Base-by-base conservation (phyloP, 1,140 invertebrate species). In the Ooceraea biroi region DNA sequence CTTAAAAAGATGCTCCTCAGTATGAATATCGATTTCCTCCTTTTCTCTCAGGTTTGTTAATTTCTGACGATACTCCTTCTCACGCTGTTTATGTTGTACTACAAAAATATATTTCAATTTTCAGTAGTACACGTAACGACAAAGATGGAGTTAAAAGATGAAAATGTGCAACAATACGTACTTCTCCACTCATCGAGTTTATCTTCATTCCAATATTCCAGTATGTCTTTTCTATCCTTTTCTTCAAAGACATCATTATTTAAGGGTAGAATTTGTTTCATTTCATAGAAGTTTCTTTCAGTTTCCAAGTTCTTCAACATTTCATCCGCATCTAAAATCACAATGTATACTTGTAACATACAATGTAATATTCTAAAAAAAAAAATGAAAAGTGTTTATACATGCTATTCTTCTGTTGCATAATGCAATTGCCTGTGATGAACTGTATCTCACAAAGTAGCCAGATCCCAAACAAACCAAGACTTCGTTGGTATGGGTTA, bases 401-500 rank as follows among this genome's bases (percentile, higher is more conserved):
- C 96, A 91, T 92, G 95, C 90, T 41, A 96, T 95, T 92, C 96
- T 95, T 44, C 96, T 94, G 55, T 95, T 91, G 69, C 96, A 95
- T 65, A 97, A 95, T 22, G 71, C 90, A n/a, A 91, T 90, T 1
- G 97, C 96, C 89, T 97, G 95, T 84, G 95, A 94, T 7, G 96
- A 95, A 55, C 96, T 96, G 63, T 96, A 95, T 85, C 97, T 96
- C 14, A 95, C 95, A 94, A 97, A 97, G 92, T 96, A 97, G 84
- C 96, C 96, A 85, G 97, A 96, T 36, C 97, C 97, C 11, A 97
- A 90, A 3, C 95, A 94, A 36, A 96, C 96, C 55, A 96, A 90
- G 22, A 97, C 95, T 93, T 97, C 96, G 94, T 97, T 97, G 1
- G 97, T 97, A 84, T 97, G 96, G 22, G 95, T 95, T 41, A 97